Evolutionary conservation across 2,888 invertebrate species (phyloP).

Genomic region (Suillia variegata): DNA sequence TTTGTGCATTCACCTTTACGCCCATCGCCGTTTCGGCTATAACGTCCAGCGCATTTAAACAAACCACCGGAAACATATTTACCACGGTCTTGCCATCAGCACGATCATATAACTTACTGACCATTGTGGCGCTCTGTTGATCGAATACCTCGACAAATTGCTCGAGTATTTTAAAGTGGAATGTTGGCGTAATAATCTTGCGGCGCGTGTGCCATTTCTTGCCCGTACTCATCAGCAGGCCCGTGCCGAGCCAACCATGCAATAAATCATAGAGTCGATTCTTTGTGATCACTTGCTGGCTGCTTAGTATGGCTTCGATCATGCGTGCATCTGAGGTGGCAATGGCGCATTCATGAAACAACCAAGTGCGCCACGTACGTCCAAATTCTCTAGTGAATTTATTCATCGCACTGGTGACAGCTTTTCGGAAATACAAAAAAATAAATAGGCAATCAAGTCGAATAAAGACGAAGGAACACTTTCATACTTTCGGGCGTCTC

Average conservation of each 20-base stretch:
- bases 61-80: slow-evolving; percentile 69
- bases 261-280: slow-evolving; percentile 46
- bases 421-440: too few relatives aligned
- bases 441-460: not conserved
- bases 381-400: not conserved
- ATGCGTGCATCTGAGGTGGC: slow-evolving; percentile 59
- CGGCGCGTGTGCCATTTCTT: slow-evolving; percentile 71
- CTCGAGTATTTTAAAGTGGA: slow-evolving; percentile 79
- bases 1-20: slow-evolving; percentile 63
- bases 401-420: not conserved
- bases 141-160: slow-evolving; percentile 75
- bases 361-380: not conserved
- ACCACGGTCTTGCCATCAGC: slow-evolving; percentile 51
- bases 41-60: slow-evolving; percentile 67
- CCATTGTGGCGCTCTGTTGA: slow-evolving; percentile 67
- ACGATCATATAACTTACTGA: slow-evolving; percentile 64
- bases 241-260: slow-evolving; percentile 51
- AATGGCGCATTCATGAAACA: not conserved
- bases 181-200: slow-evolving; percentile 73
- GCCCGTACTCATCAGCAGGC: slow-evolving; percentile 52
- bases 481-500: slow-evolving; percentile 26
- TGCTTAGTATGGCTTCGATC: slow-evolving; percentile 60
- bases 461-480: too few relatives aligned
- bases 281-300: slow-evolving; percentile 48
- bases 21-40: slow-evolving; percentile 61